Percentiles rank a stretch among this genome's conserved stretches.
Conservation (phyloP, 2,797 vertebrate genomes). For the Distichodus sexfasciatus region DNA sequence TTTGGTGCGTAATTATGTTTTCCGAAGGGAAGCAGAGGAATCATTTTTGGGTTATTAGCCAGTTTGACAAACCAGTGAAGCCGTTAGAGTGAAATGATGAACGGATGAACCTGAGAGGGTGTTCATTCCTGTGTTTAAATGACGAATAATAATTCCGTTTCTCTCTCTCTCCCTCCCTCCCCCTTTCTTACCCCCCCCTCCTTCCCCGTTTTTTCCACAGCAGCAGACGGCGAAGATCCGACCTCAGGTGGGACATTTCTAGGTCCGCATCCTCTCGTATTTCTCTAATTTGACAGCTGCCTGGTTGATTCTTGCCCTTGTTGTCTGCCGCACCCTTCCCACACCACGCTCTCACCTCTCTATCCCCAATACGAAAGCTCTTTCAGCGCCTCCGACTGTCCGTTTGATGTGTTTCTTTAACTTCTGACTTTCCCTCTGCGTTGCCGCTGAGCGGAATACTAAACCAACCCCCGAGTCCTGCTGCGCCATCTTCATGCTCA, state of each 20-base stretch:
- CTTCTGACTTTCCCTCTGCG: not conserved
- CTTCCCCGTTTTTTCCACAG: conserved; percentile 50
- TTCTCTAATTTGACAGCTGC: conserved; percentile 20
- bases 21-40: not conserved
- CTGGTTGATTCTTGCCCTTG: conserved; percentile 10
- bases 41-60: conserved; percentile 16
- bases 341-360: conserved; percentile 13
- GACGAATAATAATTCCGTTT: not conserved
- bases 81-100: not conserved
- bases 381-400: not conserved
- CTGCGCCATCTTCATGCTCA: no score
- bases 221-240: conserved; percentile 78
- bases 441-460: no score
- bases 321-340: conserved; percentile 7
- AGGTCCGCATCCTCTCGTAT: conserved; percentile 59
- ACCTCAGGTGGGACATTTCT: conserved; percentile 74
- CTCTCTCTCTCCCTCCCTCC: conserved; percentile 16
- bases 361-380: not conserved
- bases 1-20: conserved; percentile 4
- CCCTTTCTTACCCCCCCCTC: conserved; percentile 7
- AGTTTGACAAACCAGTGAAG: conserved; percentile 19
- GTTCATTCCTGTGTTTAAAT: not conserved
- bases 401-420: conserved; percentile 17
- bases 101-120: not conserved
- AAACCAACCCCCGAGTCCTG: no score